Evolutionary conservation across 2,113 vertebrate species (phyloP).

Genomic region (Eulacestoma nigropectus): DNA sequence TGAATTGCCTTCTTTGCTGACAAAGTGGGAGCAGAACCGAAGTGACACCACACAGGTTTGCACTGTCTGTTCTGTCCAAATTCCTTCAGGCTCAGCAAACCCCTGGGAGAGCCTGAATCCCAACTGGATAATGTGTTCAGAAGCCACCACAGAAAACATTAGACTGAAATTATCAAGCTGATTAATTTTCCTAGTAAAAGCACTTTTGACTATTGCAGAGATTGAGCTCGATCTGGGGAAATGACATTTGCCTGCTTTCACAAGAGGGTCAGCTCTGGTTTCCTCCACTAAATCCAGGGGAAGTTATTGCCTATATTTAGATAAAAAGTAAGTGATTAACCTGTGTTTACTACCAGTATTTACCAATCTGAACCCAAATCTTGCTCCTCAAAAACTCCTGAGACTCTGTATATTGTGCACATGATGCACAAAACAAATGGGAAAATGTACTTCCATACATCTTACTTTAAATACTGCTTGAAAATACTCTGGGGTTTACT

Average conservation of each 20-base stretch:
- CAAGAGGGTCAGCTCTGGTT: background rate
- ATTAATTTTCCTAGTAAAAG: background rate
- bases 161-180: background rate
- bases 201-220: background rate
- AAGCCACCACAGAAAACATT: background rate
- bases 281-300: background rate
- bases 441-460: background rate
- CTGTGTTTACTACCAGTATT: background rate
- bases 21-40: background rate
- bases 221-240: background rate
- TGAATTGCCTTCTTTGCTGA: background rate
- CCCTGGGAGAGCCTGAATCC: background rate
- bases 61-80: background rate
- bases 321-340: background rate
- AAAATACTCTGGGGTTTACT: background rate
- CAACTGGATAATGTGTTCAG: background rate
- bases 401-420: background rate
- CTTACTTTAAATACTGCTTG: background rate
- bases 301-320: background rate
- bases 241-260: background rate
- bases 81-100: background rate
- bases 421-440: background rate
- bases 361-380: background rate
- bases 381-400: fast-evolving
- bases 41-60: background rate